A percentile compares a stretch with the other conserved stretches of the same genome.
phyloP scores from a whole-genome alignment of 2,113 vertebrate species.

The Bubo scandiacus region DNA sequence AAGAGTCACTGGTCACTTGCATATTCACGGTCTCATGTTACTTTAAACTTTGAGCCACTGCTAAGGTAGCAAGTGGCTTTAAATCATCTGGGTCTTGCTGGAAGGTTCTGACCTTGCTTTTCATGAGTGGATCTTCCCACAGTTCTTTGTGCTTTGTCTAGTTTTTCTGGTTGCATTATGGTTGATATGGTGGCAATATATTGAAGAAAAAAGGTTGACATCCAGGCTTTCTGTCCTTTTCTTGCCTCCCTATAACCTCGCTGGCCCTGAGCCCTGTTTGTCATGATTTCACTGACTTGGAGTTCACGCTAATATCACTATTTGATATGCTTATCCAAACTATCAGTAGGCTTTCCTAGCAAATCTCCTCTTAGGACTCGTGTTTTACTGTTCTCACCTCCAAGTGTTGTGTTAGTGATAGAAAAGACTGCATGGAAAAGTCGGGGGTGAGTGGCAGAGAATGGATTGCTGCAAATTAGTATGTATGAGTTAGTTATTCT shows the following conservation, averaged over 20 bases:
- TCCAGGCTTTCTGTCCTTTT: neutral
- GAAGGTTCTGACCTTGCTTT: neutral
- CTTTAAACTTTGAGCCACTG: neutral
- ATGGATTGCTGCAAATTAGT: neutral
- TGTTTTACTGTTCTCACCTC: neutral
- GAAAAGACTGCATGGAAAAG: neutral
- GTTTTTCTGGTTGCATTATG: neutral
- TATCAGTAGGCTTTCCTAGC: neutral
- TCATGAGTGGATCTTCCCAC: neutral
- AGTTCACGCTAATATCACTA: neutral
- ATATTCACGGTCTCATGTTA: neutral
- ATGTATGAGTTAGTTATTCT: fast-evolving
- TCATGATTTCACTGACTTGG: neutral
- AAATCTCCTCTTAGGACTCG: neutral
- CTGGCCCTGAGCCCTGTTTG: neutral
- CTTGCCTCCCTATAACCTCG: neutral
- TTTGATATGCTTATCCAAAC: neutral
- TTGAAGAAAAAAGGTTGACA: neutral
- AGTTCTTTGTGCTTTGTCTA: neutral
- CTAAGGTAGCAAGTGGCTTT: neutral
- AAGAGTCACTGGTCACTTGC: neutral
- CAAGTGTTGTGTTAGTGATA: neutral
- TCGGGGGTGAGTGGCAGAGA: neutral
- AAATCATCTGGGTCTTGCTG: neutral
- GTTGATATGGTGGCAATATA: neutral